These are phyloP conservation scores for Orchesella flavescens DNA, from an alignment of 2,888 invertebrate species.

Conservation along the genomic window DNA sequence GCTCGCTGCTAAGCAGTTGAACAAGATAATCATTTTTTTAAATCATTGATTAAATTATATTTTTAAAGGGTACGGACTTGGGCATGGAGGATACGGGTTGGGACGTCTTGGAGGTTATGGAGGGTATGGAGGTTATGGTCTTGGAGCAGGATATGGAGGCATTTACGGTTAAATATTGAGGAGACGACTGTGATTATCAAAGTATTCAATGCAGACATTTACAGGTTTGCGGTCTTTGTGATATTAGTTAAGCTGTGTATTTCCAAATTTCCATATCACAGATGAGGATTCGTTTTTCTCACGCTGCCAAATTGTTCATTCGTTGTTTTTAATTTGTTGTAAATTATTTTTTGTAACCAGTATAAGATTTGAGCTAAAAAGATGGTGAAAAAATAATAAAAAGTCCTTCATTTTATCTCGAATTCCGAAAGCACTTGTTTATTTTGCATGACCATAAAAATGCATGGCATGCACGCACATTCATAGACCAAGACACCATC, in stretches of 20 bases:
- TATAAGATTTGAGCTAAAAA: constrained; percentile 8
- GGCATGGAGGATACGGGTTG: constrained; percentile 32
- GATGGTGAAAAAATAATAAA: constrained; percentile 7
- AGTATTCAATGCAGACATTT: not conserved
- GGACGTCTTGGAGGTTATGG: no score
- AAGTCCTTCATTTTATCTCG: not conserved
- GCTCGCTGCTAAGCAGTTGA: no score
- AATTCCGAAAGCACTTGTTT: not conserved
- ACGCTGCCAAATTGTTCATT: constrained; percentile 41
- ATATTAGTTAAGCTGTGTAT: constrained; percentile 14
- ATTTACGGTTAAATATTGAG: constrained; percentile 26
- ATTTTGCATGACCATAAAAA: no score
- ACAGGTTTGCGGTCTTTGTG: not conserved
- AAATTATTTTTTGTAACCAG: not conserved
- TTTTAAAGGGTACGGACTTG: constrained; percentile 27
- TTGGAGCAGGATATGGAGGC: constrained; percentile 20
- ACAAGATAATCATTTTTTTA: no score
- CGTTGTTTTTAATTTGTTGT: constrained; percentile 26
- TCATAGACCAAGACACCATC: no score
- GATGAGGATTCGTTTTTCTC: not conserved
- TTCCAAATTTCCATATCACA: not conserved
- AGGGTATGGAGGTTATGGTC: constrained; percentile 23
- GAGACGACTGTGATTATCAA: not conserved
- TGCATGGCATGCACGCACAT: no score
- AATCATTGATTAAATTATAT: not conserved